These are phyloP conservation scores for Pachypeltis micranthus DNA, from an alignment of 1,140 invertebrate genomes.

Conservation along the genomic window DNA sequence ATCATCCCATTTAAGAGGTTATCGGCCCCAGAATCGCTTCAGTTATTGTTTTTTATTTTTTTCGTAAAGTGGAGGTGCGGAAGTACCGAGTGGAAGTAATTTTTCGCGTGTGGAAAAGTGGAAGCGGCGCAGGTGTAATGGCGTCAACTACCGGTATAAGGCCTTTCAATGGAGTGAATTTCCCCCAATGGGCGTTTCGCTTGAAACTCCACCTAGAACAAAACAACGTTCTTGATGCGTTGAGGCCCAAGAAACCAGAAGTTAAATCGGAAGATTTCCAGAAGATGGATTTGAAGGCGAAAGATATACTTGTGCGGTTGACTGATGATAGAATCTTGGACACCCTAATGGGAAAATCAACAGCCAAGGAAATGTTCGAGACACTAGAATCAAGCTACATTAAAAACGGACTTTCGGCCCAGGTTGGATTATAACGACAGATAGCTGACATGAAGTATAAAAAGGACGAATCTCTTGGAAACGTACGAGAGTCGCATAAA, in stretches of 20 bases:
- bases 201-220: neutral
- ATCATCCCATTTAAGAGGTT: neutral
- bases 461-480: neutral
- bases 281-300: too few species aligned
- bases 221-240: neutral
- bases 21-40: too few species aligned
- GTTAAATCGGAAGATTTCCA: neutral
- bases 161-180: neutral
- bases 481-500: too few species aligned
- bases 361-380: conserved; percentile 4
- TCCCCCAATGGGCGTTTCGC: neutral
- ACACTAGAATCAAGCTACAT: neutral
- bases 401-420: neutral
- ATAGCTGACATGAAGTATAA: neutral
- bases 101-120: neutral
- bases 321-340: neutral
- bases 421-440: neutral
- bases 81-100: neutral
- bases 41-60: neutral
- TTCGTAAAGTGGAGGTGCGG: neutral
- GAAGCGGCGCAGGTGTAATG: neutral
- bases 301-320: neutral
- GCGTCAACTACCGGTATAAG: neutral
- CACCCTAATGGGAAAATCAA: neutral
- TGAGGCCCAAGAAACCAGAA: neutral